These are phyloP conservation scores for Himalopsyche japonica DNA, from an alignment of 2,888 invertebrate species.

Conservation along the genomic window DNA sequence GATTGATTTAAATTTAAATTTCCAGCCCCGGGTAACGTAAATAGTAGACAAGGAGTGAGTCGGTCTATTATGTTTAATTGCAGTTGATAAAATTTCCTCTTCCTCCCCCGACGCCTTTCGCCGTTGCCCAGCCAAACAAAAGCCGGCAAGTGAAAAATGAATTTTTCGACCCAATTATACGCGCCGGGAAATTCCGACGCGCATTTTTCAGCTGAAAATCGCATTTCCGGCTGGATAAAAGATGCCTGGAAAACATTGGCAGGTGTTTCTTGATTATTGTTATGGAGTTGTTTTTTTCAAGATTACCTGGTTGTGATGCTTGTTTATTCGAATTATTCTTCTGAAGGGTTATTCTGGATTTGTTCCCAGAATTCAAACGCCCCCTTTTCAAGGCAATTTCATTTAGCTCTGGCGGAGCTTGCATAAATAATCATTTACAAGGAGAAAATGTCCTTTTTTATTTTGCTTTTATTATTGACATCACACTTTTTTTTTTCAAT, in stretches of 20 bases:
- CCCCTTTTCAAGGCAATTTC: background rate
- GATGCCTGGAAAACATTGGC: background rate
- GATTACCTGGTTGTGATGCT: background rate
- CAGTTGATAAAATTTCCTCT: constrained; percentile 10
- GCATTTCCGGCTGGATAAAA: background rate
- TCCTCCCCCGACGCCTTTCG: background rate
- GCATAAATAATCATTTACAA: background rate
- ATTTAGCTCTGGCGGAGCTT: background rate
- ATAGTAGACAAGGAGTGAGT: background rate
- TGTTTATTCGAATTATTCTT: background rate
- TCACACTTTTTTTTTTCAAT: no score
- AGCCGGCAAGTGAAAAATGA: background rate
- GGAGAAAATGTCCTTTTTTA: background rate
- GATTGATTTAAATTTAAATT: background rate
- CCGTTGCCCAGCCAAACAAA: background rate
- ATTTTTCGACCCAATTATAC: background rate
- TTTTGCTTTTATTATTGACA: background rate
- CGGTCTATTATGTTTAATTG: constrained; percentile 16
- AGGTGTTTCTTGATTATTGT: background rate
- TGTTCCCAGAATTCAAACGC: background rate
- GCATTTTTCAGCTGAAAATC: background rate
- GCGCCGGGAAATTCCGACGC: background rate
- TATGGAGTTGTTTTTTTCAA: background rate
- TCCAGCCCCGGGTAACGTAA: background rate
- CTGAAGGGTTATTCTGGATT: background rate